Percentiles rank a stretch among this genome's conserved stretches.
phyloP scores from a whole-genome alignment of 2,888 invertebrate species.

The Teleiodes luculella region DNA sequence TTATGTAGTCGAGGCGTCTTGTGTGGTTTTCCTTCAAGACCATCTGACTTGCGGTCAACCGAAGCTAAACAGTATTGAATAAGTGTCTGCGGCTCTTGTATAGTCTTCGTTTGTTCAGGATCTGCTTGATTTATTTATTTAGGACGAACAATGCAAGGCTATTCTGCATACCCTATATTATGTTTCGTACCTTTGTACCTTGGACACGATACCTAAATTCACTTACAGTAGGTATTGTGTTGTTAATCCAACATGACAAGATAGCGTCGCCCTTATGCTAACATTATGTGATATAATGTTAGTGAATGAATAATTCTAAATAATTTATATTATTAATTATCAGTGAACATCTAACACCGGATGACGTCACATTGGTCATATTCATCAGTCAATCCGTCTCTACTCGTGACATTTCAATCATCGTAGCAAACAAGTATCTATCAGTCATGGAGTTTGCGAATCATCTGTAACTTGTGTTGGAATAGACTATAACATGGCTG shows the following conservation, averaged over 20 bases:
- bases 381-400: constrained; percentile 41
- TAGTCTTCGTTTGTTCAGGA: constrained; percentile 9
- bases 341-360: constrained; percentile 38
- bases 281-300: no score
- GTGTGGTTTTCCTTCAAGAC: constrained; percentile 13
- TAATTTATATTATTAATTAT: constrained; percentile 30
- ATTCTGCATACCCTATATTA: not conserved
- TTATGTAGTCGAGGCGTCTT: not conserved
- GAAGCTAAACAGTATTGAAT: constrained; percentile 14
- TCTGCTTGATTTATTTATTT: constrained; percentile 13
- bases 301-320: not conserved
- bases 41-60: constrained; percentile 15
- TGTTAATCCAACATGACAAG: no score
- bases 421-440: constrained; percentile 55
- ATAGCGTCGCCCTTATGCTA: no score
- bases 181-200: no score
- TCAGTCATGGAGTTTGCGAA: constrained; percentile 29
- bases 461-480: not conserved
- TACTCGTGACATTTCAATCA: constrained; percentile 65
- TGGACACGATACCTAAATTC: no score
- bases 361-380: constrained; percentile 43
- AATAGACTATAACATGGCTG: not conserved
- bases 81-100: constrained; percentile 1
- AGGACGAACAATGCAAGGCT: constrained; percentile 8
- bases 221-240: no score